Percentiles rank a stretch among this genome's conserved stretches.
Conservation (phyloP, 2,797 vertebrate genomes). For the Benthosema pterotum region DNA sequence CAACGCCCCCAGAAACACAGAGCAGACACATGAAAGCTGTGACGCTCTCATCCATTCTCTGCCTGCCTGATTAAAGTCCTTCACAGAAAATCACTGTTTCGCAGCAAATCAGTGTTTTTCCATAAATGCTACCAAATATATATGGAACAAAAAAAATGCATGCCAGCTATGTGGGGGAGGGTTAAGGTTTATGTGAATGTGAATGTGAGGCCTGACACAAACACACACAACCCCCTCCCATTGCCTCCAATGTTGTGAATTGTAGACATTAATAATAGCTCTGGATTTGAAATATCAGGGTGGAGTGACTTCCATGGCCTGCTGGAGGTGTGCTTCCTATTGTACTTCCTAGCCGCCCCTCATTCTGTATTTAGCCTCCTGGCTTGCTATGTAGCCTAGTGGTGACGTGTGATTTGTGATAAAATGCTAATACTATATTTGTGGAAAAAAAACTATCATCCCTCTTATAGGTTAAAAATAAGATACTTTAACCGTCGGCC, state of each 20-base stretch:
- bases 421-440: too few relatives aligned
- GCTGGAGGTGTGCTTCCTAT: too few relatives aligned
- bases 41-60: conserved; percentile 66
- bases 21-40: conserved; percentile 67
- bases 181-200: conserved; percentile 7
- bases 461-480: too few relatives aligned
- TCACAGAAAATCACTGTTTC: conserved; percentile 41
- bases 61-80: conserved; percentile 62
- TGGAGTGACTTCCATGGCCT: too few relatives aligned
- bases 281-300: too few relatives aligned
- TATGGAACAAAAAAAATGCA: not conserved
- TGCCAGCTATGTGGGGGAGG: conserved; percentile 6
- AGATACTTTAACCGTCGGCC: too few relatives aligned
- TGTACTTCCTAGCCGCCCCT: too few relatives aligned
- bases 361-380: too few relatives aligned
- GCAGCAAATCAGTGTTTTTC: conserved; percentile 24
- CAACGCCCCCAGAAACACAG: conserved; percentile 49
- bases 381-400: too few relatives aligned
- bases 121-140: conserved; percentile 15
- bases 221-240: conserved; percentile 31
- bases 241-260: conserved; percentile 22
- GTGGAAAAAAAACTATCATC: too few relatives aligned
- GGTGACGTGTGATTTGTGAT: too few relatives aligned
- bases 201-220: conserved; percentile 19
- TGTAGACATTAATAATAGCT: conserved; percentile 26